A percentile compares a stretch with the other conserved stretches of the same genome.
Evolutionary conservation across 2,888 invertebrate species (phyloP).

Genomic region (Drosophila rellima): DNA sequence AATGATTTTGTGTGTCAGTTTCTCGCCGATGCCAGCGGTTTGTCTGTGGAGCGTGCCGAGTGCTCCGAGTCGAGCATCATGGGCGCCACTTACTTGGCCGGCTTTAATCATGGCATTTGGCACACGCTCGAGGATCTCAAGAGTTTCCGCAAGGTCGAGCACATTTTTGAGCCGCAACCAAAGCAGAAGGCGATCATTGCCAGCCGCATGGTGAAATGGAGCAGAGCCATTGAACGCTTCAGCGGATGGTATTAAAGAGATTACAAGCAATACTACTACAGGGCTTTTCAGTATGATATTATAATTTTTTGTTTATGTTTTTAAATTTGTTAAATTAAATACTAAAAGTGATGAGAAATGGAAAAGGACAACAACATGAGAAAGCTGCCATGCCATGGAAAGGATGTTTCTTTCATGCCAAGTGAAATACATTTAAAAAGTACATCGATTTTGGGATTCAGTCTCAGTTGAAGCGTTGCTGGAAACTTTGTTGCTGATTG

Average conservation of each 20-base stretch:
- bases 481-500: conserved; percentile 90
- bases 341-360: conserved; percentile 25
- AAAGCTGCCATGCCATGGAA: background rate
- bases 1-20: conserved; percentile 97
- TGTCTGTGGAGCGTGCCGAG: conserved; percentile 90
- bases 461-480: conserved; percentile 88
- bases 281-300: conserved; percentile 16
- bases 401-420: background rate
- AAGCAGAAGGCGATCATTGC: conserved; percentile 65
- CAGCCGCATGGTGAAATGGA: conserved; percentile 80
- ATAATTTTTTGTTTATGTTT: conserved; percentile 10
- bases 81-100: conserved; percentile 95
- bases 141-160: conserved; percentile 88
- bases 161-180: conserved; percentile 88
- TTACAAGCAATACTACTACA: conserved; percentile 10
- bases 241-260: conserved; percentile 80
- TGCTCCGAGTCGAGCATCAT: conserved; percentile 93
- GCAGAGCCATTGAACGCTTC: conserved; percentile 81
- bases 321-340: conserved; percentile 18
- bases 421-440: background rate
- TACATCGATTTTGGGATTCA: conserved; percentile 32
- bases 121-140: conserved; percentile 89
- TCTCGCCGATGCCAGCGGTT: conserved; percentile 92
- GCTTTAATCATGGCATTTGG: conserved; percentile 93
- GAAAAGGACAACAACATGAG: conserved; percentile 4